Percentiles rank a stretch among this genome's conserved stretches.
Conservation (phyloP, 2,113 vertebrate species). For the Phylloscopus trochiloides region DNA sequence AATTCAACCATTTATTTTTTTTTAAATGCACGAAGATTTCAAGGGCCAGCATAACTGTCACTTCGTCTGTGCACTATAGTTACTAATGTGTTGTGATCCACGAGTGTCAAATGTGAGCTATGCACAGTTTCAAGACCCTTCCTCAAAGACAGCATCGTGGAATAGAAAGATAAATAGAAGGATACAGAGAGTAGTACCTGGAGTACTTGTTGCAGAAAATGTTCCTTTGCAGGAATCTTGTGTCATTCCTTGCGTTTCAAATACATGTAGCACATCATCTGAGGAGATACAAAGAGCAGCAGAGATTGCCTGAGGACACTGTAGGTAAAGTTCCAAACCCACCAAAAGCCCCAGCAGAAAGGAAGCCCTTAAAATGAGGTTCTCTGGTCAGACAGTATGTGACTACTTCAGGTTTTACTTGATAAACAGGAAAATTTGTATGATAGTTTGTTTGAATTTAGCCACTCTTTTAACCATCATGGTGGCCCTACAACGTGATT, state of each 20-base stretch:
- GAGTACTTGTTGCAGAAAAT: not conserved
- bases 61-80: not conserved
- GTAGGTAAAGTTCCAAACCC: not conserved
- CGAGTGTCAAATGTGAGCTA: not conserved
- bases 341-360: not conserved
- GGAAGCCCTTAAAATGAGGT: not conserved
- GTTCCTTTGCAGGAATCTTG: not conserved
- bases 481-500: not conserved
- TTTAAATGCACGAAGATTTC: not conserved
- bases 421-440: not conserved
- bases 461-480: conserved; percentile 31
- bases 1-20: not conserved
- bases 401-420: not conserved
- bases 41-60: not conserved
- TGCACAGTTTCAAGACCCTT: not conserved
- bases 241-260: not conserved
- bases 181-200: not conserved
- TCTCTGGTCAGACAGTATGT: not conserved
- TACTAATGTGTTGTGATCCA: not conserved
- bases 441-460: conserved; percentile 18
- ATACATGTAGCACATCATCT: not conserved
- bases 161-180: not conserved
- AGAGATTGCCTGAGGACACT: not conserved
- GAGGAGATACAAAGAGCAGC: not conserved
- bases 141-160: not conserved